These are phyloP conservation scores for Cassiopea andromeda DNA, from an alignment of 30 jellyfish, hydroid and myxozoan genomes.

Conservation along the genomic window DNA sequence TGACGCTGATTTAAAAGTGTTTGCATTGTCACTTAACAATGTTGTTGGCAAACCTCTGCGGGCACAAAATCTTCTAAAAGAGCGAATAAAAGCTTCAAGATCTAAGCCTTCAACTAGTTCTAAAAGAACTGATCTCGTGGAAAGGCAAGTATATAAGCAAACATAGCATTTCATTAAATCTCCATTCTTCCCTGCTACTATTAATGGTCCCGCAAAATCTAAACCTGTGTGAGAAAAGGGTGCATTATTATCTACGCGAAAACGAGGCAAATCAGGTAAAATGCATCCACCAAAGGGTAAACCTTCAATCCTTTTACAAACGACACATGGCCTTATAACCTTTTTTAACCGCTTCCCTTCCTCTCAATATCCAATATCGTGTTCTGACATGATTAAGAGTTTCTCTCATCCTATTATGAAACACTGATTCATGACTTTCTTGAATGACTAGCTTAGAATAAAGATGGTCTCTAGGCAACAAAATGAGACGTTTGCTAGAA, in stretches of 20 bases:
- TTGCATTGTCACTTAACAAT: conserved; percentile 49
- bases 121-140: conserved; percentile 61
- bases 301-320: conserved; percentile 33
- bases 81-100: conserved; percentile 38
- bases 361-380: conserved; percentile 55
- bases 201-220: conserved; percentile 55
- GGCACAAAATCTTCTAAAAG: conserved; percentile 50
- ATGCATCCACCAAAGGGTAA: conserved; percentile 16
- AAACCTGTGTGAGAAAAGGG: conserved; percentile 58
- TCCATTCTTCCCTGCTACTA: conserved; percentile 1
- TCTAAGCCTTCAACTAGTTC: conserved; percentile 54
- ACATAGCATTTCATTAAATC: conserved; percentile 27
- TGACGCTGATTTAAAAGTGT: conserved; percentile 22
- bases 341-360: conserved; percentile 39
- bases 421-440: conserved; percentile 14
- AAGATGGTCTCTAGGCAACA: conserved; percentile 22
- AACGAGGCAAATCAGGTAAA: conserved; percentile 18
- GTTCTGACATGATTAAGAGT: conserved; percentile 8
- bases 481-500: conserved; percentile 29
- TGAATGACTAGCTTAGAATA: not conserved
- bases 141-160: conserved; percentile 39
- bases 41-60: conserved; percentile 63
- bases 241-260: conserved; percentile 64
- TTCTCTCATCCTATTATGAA: conserved; percentile 24
- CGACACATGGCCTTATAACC: conserved; percentile 37